Conservation (phyloP, 2,888 invertebrate species). For the Mimas tiliae region DNA sequence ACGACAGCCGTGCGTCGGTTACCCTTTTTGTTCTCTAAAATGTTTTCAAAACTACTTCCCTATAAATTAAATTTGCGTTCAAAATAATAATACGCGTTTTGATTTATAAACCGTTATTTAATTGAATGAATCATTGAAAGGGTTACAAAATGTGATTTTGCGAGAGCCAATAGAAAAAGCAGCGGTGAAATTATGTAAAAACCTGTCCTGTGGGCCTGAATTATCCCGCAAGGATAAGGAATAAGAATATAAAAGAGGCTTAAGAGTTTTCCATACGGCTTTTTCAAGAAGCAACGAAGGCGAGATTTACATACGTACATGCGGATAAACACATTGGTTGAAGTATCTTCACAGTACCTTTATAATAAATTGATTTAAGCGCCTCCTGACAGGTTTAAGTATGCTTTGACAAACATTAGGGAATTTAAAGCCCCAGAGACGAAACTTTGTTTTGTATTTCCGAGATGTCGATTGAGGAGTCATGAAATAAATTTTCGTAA, state of each 20-base stretch:
- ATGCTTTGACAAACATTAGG: constrained; percentile 81
- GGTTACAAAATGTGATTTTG: constrained; percentile 59
- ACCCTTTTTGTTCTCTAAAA: constrained; percentile 69
- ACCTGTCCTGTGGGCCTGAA: constrained; percentile 80
- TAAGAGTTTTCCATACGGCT: constrained; percentile 78
- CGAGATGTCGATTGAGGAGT: constrained; percentile 57
- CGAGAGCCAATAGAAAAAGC: constrained; percentile 67
- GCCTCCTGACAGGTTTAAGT: constrained; percentile 79
- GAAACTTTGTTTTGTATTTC: constrained; percentile 71
- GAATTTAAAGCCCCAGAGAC: constrained; percentile 73
- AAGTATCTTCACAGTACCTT: constrained; percentile 74
- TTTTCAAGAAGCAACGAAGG: constrained; percentile 75
- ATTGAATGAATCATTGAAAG: constrained; percentile 55
- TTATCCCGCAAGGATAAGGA: constrained; percentile 82
- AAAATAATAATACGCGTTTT: constrained; percentile 67
- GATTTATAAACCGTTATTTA: constrained; percentile 78
- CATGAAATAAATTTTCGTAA: constrained; percentile 58
- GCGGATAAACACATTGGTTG: constrained; percentile 69
- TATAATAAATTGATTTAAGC: constrained; percentile 83
- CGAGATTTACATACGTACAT: constrained; percentile 77
- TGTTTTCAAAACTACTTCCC: constrained; percentile 73
- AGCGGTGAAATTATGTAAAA: constrained; percentile 81
- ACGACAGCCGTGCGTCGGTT: constrained; percentile 65
- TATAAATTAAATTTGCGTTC: constrained; percentile 71
- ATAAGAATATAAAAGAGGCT: constrained; percentile 82